Evolutionary conservation across 64 coral and sea anemone genomes (phyloP), one percentile per base, ranked within the genome.

Genomic region (Actinia tenebrosa): DNA sequence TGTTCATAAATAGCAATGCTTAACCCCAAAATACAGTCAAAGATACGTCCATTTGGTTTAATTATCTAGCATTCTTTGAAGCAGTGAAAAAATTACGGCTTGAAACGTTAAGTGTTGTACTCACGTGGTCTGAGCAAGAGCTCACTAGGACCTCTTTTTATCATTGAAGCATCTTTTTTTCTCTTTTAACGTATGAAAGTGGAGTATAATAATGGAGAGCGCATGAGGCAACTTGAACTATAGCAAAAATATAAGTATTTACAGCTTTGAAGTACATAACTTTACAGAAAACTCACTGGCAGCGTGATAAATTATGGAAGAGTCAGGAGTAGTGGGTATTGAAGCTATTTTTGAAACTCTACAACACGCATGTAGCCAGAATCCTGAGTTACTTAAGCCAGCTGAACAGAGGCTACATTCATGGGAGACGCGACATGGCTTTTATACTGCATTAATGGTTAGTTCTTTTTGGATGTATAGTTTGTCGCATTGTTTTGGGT

Each of bases 371-470:
- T 88, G 88, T 15, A 99, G 97, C 62, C 97, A 99, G 81, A 77
- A 92, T 53, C 93, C 89, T 45, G 75, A 69, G 20, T 44, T 95
- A 52, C 61, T 95, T 25, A 99, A 93, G 75, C 85, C 91, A 15
- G 97, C 97, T 53, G 97, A 99, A 55, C 80, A 82, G 64, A 87
- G 89, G 60, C 78, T 99, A 17, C 88, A 99, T 27, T 53, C 46
- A 0, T 99, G 93, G 93, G 93, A 99, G 60, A 99, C 90, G 1
- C 88, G 95, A 60, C 86, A 81, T 61, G 97, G 97, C 1, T 99
- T 93, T 83, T 95, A 99, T 78, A 83, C 80, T 50, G 78, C 83
- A 64, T 80, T 99, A 22, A 95, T 95, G 97, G 97, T 99, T 87
- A 81, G 90, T 50, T 19, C 22, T 87, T 10, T 25, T 22, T 64